Evolutionary conservation across 2,888 invertebrate species (phyloP).

Genomic region (Agonopterix arenella): DNA sequence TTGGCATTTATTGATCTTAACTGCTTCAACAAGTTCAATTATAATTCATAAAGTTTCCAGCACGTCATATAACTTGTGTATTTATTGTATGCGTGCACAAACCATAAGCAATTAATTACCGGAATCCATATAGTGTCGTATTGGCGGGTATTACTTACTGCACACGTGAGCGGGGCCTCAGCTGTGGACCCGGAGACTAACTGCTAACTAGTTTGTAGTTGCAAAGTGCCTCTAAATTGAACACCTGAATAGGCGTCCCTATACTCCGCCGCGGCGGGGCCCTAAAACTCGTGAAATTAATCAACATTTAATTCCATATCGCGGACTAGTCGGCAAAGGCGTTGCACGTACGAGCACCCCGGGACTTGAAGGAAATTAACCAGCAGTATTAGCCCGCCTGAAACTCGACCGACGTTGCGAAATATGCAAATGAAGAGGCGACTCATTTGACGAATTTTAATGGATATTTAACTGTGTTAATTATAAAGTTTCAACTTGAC

Average conservation of each 20-base stretch:
- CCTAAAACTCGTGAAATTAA: slow-evolving; percentile 62
- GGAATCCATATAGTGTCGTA: slow-evolving; percentile 27
- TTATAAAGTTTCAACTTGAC: slow-evolving; percentile 57
- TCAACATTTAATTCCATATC: slow-evolving; percentile 71
- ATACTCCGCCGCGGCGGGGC: slow-evolving; percentile 28
- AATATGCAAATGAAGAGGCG: slow-evolving; percentile 67
- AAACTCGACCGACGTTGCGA: slow-evolving; percentile 51
- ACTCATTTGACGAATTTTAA: slow-evolving; percentile 71
- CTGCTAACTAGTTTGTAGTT: slow-evolving; percentile 62
- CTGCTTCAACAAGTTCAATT: too few relatives aligned
- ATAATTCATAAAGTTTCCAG: background rate
- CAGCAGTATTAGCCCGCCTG: slow-evolving; percentile 37
- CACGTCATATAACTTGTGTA: background rate
- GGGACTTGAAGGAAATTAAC: slow-evolving; percentile 65
- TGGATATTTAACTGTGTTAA: slow-evolving; percentile 67
- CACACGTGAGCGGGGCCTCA: slow-evolving; percentile 27
- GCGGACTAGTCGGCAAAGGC: slow-evolving; percentile 27
- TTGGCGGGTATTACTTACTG: slow-evolving; percentile 30
- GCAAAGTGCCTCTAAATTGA: slow-evolving; percentile 54
- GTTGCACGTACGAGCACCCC: slow-evolving; percentile 42
- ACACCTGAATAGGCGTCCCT: slow-evolving; percentile 50
- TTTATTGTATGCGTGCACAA: background rate
- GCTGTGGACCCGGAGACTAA: slow-evolving; percentile 34
- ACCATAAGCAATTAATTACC: slow-evolving; percentile 13
- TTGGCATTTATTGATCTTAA: too few relatives aligned